phyloP scores from a whole-genome alignment of 2,797 vertebrate genomes.

The Sebastes umbrosus region DNA sequence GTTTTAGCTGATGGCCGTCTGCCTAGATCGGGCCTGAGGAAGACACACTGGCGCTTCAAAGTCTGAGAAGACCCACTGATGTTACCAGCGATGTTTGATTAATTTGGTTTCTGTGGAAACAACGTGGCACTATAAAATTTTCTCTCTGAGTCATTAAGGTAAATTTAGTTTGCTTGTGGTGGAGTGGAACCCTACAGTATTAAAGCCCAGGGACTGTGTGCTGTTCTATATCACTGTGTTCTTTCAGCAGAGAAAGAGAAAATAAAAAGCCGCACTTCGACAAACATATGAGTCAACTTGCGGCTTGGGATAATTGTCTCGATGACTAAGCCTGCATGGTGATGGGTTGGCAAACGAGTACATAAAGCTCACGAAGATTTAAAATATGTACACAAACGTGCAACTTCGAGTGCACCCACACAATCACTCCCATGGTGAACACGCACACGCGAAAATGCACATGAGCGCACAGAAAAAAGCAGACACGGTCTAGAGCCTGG shows the following conservation, averaged over 20 bases:
- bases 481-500: constrained; percentile 28
- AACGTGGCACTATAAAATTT: constrained; percentile 3
- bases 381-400: constrained; percentile 48
- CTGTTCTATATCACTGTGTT: constrained; percentile 30
- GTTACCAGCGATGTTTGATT: constrained; percentile 24
- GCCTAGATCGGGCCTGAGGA: not conserved
- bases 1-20: not conserved
- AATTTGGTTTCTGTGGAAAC: constrained; percentile 46
- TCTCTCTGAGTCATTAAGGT: constrained; percentile 49
- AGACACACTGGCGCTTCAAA: constrained; percentile 20
- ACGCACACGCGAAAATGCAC: not conserved
- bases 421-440: constrained; percentile 9
- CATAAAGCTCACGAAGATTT: constrained; percentile 48
- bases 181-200: constrained; percentile 28
- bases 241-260: constrained; percentile 41
- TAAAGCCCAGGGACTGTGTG: constrained; percentile 25
- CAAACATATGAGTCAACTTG: constrained; percentile 85
- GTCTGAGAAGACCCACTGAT: not conserved
- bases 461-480: constrained; percentile 3
- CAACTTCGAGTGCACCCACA: constrained; percentile 42
- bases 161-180: constrained; percentile 45
- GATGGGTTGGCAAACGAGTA: constrained; percentile 60
- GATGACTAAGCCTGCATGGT: constrained; percentile 78
- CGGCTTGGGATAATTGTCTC: constrained; percentile 77
- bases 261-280: constrained; percentile 64